Evolutionary conservation across 2,888 invertebrate genomes (phyloP).

Genomic region (Dicyrtomina minuta): DNA sequence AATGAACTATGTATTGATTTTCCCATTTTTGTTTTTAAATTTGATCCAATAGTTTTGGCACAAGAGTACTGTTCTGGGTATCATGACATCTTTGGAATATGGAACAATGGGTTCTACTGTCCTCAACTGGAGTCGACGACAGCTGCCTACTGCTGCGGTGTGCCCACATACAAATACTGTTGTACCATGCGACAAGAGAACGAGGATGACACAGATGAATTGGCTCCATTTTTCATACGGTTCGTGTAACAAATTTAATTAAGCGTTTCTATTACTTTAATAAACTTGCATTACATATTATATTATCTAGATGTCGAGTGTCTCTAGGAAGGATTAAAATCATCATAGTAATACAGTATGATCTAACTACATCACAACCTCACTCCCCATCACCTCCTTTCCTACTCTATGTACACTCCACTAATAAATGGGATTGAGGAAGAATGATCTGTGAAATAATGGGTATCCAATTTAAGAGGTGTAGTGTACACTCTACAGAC

Average conservation of each 20-base stretch:
- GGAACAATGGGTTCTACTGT: slow-evolving; percentile 58
- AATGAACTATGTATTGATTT: too few species aligned
- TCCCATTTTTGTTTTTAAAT: not conserved
- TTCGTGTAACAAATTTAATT: slow-evolving; percentile 24
- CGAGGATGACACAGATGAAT: slow-evolving; percentile 23
- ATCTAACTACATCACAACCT: too few species aligned
- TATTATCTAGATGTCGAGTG: too few species aligned
- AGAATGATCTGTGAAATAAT: too few species aligned
- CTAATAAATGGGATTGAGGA: too few species aligned
- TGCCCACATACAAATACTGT: slow-evolving; percentile 56
- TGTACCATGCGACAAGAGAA: slow-evolving; percentile 51
- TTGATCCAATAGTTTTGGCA: slow-evolving; percentile 55
- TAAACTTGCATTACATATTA: too few species aligned
- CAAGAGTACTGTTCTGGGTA: slow-evolving; percentile 57
- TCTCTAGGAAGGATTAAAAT: too few species aligned
- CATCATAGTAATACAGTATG: too few species aligned
- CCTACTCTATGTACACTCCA: too few species aligned
- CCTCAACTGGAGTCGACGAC: slow-evolving; percentile 55
- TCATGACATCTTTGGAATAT: slow-evolving; percentile 56
- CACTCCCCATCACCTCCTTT: not conserved
- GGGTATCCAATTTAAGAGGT: too few species aligned
- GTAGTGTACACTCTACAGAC: too few species aligned
- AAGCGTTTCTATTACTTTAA: slow-evolving; percentile 13
- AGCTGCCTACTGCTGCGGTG: slow-evolving; percentile 57
- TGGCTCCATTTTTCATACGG: slow-evolving; percentile 23